Evolutionary conservation across 2,797 vertebrate species (phyloP), one percentile per base, ranked within the genome.

Genomic region (Ctenopoma kingsleyae): DNA sequence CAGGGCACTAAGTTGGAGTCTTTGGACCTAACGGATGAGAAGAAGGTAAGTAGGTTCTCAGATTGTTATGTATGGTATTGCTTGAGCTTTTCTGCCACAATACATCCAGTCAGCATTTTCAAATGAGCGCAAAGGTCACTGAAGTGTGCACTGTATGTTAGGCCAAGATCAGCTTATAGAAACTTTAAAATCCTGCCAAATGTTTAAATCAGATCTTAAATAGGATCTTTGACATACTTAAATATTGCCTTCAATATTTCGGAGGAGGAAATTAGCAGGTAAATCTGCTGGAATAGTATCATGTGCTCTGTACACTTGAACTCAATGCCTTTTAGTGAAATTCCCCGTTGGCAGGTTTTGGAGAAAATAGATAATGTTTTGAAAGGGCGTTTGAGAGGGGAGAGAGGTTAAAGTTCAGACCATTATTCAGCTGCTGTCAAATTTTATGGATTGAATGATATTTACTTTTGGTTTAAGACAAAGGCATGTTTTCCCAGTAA

Each of bases 21-120:
- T 62, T 91, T 99, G 63, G 98, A 99, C 87, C 95, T 99, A 71
- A 98, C 97, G 0, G 97, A 99, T 64, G 97, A 99, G 76, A 98
- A 98, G 86, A 98, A 97, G 97, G 97, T 97, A 80, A 68, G 71
- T 23, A 16, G 6, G 15, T n/a, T 56, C 49, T 36, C 23, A 17
- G 4, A 52, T 23, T 23, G 30, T 46, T 41, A 22, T 25, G 32
- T 4, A 7, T 30, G 8, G 30, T 10, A 70, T 60, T 65, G 61
- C 88, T 84, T 80, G 58, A 63, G 58, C 40, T 67, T 30, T 72
- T 11, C 41, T 13, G 25, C 19, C 51, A 52, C 25, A 60, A 76
- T 30, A 11, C 30, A 50, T 36, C 27, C n/a, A 5, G 59, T 81
- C 78, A 77, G 52, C 56, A 59, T 41, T 65, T 64, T 59, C 16